A percentile compares a stretch with the other conserved stretches of the same genome.
Conservation (phyloP, 2,113 vertebrate genomes). For the Osmerus mordax region DNA sequence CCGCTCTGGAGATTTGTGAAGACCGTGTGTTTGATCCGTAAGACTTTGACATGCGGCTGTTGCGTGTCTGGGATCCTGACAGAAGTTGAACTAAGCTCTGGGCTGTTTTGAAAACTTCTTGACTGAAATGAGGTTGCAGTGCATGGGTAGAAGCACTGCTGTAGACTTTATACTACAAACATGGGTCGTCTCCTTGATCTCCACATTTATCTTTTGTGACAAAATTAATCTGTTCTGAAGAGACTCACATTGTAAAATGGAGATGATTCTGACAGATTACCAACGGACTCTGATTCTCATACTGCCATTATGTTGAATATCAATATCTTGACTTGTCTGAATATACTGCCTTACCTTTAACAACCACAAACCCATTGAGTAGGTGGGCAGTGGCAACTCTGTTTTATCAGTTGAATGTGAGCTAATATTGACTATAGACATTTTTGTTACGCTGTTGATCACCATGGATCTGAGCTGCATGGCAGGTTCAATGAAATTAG, state of each 20-base stretch:
- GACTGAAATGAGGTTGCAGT: conserved; percentile 31
- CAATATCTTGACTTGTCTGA: too few relatives aligned
- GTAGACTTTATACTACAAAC: conserved; percentile 20
- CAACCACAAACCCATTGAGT: too few relatives aligned
- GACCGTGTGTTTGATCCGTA: conserved; percentile 92
- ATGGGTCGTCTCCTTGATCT: conserved; percentile 21
- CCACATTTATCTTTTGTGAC: background rate
- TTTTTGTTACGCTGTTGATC: conserved; percentile 55
- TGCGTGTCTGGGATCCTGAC: background rate
- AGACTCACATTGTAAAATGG: background rate
- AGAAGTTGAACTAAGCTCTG: conserved; percentile 1
- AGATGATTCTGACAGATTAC: background rate
- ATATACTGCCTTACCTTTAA: too few relatives aligned
- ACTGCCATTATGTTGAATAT: too few relatives aligned
- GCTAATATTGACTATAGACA: conserved; percentile 22
- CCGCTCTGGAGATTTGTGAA: conserved; percentile 91
- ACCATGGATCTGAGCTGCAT: conserved; percentile 27
- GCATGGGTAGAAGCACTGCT: conserved; percentile 30
- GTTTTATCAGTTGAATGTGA: conserved; percentile 47
- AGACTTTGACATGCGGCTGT: conserved; percentile 19
- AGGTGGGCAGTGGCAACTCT: conserved; percentile 29
- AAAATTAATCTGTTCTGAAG: background rate
- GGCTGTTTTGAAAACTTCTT: conserved; percentile 36
- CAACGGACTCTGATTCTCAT: too few relatives aligned
- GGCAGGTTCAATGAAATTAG: conserved; percentile 27